A percentile compares a stretch with the other conserved stretches of the same genome.
These are phyloP conservation scores for Coregonus sp. DNA, from an alignment of 2,797 vertebrate species.

Conservation along the genomic window DNA sequence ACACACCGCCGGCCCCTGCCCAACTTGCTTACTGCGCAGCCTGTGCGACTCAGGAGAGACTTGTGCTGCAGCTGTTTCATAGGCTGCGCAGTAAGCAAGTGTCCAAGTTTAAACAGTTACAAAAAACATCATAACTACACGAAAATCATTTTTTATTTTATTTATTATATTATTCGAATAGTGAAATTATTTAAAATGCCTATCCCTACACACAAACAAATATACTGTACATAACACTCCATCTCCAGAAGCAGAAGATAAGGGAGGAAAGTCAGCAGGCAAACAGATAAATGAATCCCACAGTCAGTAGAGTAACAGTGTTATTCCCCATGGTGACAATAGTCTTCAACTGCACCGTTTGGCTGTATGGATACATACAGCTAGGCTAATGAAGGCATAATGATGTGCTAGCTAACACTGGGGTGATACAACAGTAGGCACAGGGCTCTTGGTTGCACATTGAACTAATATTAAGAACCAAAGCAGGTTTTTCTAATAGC, in stretches of 20 bases:
- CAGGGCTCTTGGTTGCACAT: slow-evolving; percentile 19
- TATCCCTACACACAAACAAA: not conserved
- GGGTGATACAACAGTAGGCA: slow-evolving; percentile 21
- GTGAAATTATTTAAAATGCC: no score
- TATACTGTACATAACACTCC: not conserved
- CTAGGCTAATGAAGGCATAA: slow-evolving; percentile 21
- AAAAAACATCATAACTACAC: no score
- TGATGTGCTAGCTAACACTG: not conserved
- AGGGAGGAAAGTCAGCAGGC: slow-evolving; percentile 2
- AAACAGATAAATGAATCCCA: slow-evolving; percentile 14
- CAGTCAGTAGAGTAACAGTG: not conserved
- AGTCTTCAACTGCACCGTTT: not conserved
- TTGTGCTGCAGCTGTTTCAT: no score
- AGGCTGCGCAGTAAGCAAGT: no score
- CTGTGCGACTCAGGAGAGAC: no score
- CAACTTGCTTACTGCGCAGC: no score
- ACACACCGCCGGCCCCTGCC: no score
- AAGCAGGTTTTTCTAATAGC: slow-evolving; percentile 49
- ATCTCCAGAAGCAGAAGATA: not conserved
- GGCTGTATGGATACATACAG: slow-evolving; percentile 14
- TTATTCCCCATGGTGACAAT: not conserved
- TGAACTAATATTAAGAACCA: slow-evolving; percentile 43
- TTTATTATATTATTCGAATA: no score
- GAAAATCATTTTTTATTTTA: no score
- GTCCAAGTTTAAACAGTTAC: no score